Evolutionary conservation across 2,113 vertebrate genomes (phyloP).

Genomic region (Crocuta crocuta): DNA sequence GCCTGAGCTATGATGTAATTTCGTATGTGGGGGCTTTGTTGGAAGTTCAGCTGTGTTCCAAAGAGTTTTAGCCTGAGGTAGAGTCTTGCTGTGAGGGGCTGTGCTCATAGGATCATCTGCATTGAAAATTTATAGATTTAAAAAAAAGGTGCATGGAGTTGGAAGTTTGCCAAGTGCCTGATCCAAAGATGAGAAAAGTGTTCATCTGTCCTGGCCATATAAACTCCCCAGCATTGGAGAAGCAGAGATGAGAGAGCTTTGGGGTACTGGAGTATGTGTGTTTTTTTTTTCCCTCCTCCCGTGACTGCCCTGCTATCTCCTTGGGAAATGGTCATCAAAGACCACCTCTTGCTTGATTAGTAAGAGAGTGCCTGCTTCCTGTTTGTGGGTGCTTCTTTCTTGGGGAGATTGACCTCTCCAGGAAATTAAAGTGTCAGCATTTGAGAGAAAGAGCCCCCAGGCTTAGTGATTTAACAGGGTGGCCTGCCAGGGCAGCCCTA

Average conservation of each 20-base stretch:
- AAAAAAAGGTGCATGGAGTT: background rate
- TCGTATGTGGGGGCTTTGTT: slow-evolving; percentile 52
- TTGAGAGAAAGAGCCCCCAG: background rate
- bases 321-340: slow-evolving; percentile 41
- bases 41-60: slow-evolving; percentile 61
- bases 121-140: slow-evolving; percentile 6
- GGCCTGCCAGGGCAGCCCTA: background rate
- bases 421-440: background rate
- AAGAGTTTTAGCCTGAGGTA: slow-evolving; percentile 51
- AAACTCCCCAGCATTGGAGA: background rate
- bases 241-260: background rate
- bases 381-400: background rate
- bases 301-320: background rate
- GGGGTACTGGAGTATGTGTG: background rate
- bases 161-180: background rate
- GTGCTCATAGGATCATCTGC: background rate
- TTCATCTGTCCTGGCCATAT: background rate
- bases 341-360: background rate
- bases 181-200: background rate
- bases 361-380: background rate
- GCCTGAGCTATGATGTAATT: background rate
- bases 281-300: too few species aligned
- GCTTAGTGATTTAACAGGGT: background rate
- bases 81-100: background rate
- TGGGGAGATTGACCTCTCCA: background rate